Conservation (phyloP, 1,140 invertebrate genomes). For the Drosophila murphyi region DNA sequence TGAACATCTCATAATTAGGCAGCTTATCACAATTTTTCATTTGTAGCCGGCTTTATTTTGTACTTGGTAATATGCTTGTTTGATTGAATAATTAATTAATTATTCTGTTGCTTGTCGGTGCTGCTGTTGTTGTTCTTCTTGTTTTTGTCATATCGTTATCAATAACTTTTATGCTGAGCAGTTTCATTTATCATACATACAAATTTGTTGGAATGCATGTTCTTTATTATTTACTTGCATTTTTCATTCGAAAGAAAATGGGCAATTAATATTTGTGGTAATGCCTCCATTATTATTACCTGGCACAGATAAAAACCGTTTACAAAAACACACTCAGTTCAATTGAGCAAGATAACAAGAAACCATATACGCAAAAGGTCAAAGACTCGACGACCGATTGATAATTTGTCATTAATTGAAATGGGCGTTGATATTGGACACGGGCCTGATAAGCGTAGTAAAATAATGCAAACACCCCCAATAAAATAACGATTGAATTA, state of each 20-base stretch:
- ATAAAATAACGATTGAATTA: conserved; percentile 25
- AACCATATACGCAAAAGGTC: not conserved
- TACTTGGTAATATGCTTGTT: conserved; percentile 9
- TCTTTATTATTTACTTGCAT: not conserved
- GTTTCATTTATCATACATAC: conserved; percentile 4
- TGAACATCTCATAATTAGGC: conserved; percentile 50
- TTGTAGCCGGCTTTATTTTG: conserved; percentile 40
- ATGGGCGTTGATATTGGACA: conserved; percentile 18
- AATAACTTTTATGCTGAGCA: conserved; percentile 3
- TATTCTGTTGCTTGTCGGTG: not conserved
- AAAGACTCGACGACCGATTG: conserved; percentile 2
- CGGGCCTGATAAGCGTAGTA: conserved; percentile 23
- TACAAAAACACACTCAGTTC: not conserved
- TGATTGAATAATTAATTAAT: not conserved
- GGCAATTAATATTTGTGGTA: conserved; percentile 7
- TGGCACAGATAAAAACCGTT: not conserved
- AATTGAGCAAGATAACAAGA: conserved; percentile 2
- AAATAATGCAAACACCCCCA: conserved; percentile 33
- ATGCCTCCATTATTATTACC: conserved; percentile 24
- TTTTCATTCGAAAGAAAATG: conserved; percentile 9
- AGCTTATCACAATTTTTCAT: conserved; percentile 39
- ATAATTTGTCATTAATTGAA: conserved; percentile 13
- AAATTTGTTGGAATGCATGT: too few species aligned
- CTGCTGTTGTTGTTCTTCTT: not conserved
- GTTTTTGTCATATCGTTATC: conserved; percentile 4